Conservation (phyloP, 2,113 vertebrate genomes). For the Prionailurus bengalensis region DNA sequence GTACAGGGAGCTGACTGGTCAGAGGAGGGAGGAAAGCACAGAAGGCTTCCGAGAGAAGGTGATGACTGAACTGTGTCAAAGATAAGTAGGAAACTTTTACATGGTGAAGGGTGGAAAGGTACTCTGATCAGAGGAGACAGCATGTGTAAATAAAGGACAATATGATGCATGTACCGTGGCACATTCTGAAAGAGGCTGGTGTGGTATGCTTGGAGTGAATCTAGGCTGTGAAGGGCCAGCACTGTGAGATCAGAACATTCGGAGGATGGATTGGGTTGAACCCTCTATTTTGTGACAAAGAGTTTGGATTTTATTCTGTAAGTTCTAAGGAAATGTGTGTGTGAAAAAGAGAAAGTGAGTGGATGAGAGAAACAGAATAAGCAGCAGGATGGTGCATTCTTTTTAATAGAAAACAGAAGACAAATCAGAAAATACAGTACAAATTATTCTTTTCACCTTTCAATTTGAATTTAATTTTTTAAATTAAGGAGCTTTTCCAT, state of each 20-base stretch:
- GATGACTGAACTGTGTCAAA: background rate
- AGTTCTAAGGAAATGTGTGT: background rate
- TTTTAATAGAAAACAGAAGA: conserved; percentile 26
- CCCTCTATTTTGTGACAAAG: background rate
- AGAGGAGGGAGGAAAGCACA: background rate
- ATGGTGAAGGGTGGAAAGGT: background rate
- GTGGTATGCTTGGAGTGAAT: background rate
- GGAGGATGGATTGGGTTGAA: background rate
- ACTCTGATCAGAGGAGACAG: background rate
- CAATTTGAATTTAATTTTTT: conserved; percentile 26
- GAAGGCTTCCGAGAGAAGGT: background rate
- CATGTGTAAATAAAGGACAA: background rate
- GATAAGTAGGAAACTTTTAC: background rate
- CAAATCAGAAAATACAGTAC: background rate
- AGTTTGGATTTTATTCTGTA: background rate
- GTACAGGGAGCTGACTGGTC: background rate
- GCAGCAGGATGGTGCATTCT: background rate
- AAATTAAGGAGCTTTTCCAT: background rate
- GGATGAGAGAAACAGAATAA: background rate
- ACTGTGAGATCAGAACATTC: background rate
- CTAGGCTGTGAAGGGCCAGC: no score
- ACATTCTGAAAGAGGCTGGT: background rate
- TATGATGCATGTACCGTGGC: fast-evolving
- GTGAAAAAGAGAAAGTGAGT: background rate
- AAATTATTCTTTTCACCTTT: background rate